Base-by-base conservation (phyloP, 1,140 invertebrate genomes). In the Parapsyche elsis region DNA sequence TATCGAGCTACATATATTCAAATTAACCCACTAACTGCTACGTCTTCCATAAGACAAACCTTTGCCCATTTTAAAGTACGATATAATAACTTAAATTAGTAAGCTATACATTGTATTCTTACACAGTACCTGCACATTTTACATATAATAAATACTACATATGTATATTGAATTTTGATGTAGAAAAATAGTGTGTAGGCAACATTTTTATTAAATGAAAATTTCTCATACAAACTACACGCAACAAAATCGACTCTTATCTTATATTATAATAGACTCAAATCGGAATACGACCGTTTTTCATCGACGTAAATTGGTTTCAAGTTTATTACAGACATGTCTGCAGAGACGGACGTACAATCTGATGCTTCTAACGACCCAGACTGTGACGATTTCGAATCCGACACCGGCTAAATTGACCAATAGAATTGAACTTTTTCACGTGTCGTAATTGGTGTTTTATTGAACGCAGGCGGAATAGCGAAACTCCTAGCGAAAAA, bases 371-470 rank as follows among this genome's bases (percentile, higher is more conserved):
- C 30, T 38, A 38, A 57, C 19, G 19, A 57, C 30, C 7, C 30
- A 7, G 12, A 30, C 30, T n/a, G 67, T 14, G 67, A 30, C 67
- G 67, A 38, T 71, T 71, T 71, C 30, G 23, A 71, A 71, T 71
- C 26, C 12, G 23, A 14, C 14, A 10, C 14, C 30, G 24, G 30
- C 16, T 71, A 26, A 26, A 26, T 71, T 19, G 16, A 30, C 67
- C 24, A 38, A 38, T 38, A 38, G 30, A 38, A 38, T 38, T 38
- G 30, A 38, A 38, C 30, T 44, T 38, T 71, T 44, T 14, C 12
- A 44, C 67, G 67, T 61, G 10, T 61, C 57, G 57, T 21, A 61
- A 61, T 61, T 21, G 57, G n/a, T 19, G 57, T 61, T 61, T 61
- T 61, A 61, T 61, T 61, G 57, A 9, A n/a, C 57, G 16, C 5